phyloP scores from a whole-genome alignment of 30 jellyfish, hydroid and myxozoan species.

The Sanderia malayensis region DNA sequence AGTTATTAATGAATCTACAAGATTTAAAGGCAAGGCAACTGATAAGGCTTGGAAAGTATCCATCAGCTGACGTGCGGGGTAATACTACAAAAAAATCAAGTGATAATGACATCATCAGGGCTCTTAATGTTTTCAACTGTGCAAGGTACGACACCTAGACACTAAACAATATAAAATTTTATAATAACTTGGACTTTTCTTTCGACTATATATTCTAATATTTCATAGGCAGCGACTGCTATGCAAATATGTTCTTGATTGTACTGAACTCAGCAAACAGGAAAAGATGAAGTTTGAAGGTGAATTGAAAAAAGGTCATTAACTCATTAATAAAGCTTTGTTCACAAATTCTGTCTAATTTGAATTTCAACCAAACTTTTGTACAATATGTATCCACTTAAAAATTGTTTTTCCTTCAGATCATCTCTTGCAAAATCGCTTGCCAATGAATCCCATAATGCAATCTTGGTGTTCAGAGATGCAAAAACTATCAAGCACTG shows the following conservation, averaged over 20 bases:
- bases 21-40: slow-evolving; percentile 8
- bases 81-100: neutral
- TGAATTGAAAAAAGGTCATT: too few relatives aligned
- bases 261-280: slow-evolving; percentile 2
- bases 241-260: slow-evolving; percentile 24
- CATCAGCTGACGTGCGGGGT: too few relatives aligned
- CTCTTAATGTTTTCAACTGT: neutral
- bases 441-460: neutral
- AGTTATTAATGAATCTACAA: slow-evolving; percentile 2
- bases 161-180: neutral
- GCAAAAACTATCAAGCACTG: neutral
- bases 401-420: neutral
- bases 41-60: slow-evolving; percentile 17
- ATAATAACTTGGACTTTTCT: neutral
- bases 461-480: neutral
- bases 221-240: slow-evolving; percentile 19
- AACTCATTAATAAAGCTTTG: too few relatives aligned
- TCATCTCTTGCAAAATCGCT: neutral
- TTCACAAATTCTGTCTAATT: too few relatives aligned
- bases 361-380: too few relatives aligned
- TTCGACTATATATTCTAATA: neutral
- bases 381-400: too few relatives aligned
- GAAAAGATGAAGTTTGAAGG: too few relatives aligned
- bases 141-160: slow-evolving; percentile 13
- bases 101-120: neutral